Conservation (phyloP, 2,888 invertebrate species). For the Parthenolecanium corni region DNA sequence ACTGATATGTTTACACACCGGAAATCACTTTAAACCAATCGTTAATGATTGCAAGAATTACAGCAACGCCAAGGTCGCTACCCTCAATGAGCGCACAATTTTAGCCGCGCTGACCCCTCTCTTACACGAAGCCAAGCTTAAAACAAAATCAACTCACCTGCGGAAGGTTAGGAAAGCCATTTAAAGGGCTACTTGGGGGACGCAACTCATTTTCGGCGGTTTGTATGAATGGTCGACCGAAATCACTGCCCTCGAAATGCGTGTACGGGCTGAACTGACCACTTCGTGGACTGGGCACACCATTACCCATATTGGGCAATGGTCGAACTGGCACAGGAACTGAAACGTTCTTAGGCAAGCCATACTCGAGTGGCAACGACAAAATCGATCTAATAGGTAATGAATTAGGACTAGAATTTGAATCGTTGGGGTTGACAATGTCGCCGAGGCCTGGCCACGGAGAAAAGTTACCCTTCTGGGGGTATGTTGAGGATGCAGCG, state of each 20-base stretch:
- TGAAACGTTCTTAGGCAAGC: neutral
- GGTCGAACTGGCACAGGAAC: neutral
- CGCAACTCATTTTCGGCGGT: constrained; percentile 7
- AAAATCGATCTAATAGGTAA: constrained; percentile 1
- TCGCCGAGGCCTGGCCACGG: neutral
- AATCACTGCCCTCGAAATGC: neutral
- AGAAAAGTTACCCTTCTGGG: no score
- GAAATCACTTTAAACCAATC: no score
- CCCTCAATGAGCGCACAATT: no score
- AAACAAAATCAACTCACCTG: neutral
- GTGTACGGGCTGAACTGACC: no score
- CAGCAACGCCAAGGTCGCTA: no score
- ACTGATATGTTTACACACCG: no score
- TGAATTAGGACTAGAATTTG: constrained; percentile 21
- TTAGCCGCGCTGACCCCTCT: no score
- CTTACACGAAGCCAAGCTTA: no score
- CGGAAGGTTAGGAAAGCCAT: neutral
- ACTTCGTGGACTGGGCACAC: no score
- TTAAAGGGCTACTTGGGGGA: neutral
- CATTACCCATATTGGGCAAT: no score
- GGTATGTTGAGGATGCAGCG: no score
- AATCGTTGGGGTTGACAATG: constrained; percentile 1
- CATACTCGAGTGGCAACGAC: neutral
- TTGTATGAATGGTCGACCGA: constrained; percentile 8
- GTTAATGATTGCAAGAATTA: no score